A percentile compares a stretch with the other conserved stretches of the same genome.
phyloP scores from a whole-genome alignment of 2,888 invertebrate genomes.

The Podabrus alpinus region DNA sequence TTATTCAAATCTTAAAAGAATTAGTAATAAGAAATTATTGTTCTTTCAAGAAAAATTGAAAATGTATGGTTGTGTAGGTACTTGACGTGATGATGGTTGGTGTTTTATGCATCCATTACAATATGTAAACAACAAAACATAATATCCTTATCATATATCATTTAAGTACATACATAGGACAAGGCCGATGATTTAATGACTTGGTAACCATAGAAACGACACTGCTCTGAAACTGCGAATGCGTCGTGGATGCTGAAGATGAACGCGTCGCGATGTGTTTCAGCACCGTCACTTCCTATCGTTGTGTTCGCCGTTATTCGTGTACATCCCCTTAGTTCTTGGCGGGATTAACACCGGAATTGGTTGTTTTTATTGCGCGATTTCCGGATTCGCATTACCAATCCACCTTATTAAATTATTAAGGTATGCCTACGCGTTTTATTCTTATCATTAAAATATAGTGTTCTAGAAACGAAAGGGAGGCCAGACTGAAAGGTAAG shows the following conservation, averaged over 20 bases:
- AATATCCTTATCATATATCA: constrained; percentile 29
- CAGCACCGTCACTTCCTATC: constrained; percentile 31
- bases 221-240: constrained; percentile 37
- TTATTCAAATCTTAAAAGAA: too few relatives aligned
- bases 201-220: constrained; percentile 35
- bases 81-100: background rate
- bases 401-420: background rate
- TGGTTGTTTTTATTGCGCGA: constrained; percentile 29
- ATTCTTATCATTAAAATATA: background rate
- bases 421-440: background rate
- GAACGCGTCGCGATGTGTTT: constrained; percentile 27
- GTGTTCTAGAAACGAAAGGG: background rate
- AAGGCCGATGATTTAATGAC: constrained; percentile 37
- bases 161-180: constrained; percentile 22
- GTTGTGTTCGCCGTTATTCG: constrained; percentile 23
- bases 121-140: constrained; percentile 25
- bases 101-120: constrained; percentile 6
- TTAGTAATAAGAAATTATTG: background rate
- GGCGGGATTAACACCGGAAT: constrained; percentile 31
- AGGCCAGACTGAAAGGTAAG: background rate
- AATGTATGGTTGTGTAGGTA: background rate
- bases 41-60: too few relatives aligned
- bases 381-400: constrained; percentile 9
- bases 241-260: constrained; percentile 34
- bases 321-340: constrained; percentile 23